Conservation (phyloP, 1,140 invertebrate genomes). For the Drosophila mauritiana region DNA sequence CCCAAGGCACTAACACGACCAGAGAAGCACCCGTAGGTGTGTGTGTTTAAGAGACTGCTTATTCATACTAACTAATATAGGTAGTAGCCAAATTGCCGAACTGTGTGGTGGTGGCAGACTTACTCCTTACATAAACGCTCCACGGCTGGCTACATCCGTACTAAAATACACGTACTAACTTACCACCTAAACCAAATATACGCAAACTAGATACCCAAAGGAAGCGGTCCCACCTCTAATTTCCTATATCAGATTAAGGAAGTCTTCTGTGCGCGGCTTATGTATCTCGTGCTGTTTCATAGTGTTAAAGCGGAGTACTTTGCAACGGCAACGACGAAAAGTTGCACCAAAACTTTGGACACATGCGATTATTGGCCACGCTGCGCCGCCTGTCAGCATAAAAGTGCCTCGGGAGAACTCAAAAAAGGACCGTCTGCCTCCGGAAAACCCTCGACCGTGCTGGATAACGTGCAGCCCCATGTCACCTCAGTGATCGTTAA, state of each 20-base stretch:
- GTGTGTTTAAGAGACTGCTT: constrained; percentile 43
- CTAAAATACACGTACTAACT: constrained; percentile 17
- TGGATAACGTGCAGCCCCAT: constrained; percentile 19
- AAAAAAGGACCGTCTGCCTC: constrained; percentile 10
- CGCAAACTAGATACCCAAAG: background rate
- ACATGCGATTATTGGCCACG: constrained; percentile 78
- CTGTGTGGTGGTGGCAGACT: constrained; percentile 25
- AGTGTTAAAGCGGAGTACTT: constrained; percentile 20
- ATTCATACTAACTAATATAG: constrained; percentile 37
- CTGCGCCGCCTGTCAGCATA: constrained; percentile 60
- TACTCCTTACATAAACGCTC: constrained; percentile 2
- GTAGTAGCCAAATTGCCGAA: constrained; percentile 31
- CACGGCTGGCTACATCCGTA: background rate
- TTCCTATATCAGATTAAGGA: background rate
- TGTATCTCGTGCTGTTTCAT: constrained; percentile 27
- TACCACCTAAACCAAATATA: constrained; percentile 16
- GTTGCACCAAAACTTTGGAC: constrained; percentile 57
- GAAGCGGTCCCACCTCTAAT: background rate
- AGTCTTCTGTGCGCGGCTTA: background rate
- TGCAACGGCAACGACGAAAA: constrained; percentile 47
- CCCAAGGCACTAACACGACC: constrained; percentile 31
- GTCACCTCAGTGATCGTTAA: constrained; percentile 57
- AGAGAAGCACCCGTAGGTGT: constrained; percentile 13
- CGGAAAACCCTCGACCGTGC: background rate
- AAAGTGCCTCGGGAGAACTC: constrained; percentile 4